Base-by-base conservation (phyloP, 2,888 invertebrate species). In the Zygothrica quintamaculata region DNA sequence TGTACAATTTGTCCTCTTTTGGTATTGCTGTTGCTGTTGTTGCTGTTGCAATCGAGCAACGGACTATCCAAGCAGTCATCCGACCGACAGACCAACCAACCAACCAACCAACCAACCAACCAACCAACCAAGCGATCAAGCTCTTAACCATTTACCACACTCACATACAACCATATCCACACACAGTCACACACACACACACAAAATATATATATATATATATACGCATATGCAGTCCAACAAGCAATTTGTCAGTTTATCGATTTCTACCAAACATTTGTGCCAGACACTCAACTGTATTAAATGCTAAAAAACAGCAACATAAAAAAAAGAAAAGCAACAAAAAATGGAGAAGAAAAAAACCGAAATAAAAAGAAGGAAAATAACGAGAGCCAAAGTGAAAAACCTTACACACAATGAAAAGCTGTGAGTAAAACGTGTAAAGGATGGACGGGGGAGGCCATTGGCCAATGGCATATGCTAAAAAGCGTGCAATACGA, bases 231-330 rank as follows among this genome's bases (percentile, higher is more conserved):
- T 69, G 71, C 55, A 76, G 61, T 59, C 73, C 87, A 87, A 88
- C 85, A 86, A 84, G 84, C 88, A 88, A 88, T 88, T 88, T 88
- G 88, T 89, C 88, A 89, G 87, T 88, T 88, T 89, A 89, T 88
- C 89, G 88, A 89, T 88, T 84, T 87, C 82, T 85, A 84, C 82
- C 88, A 84, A 84, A 84, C 86, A 84, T 84, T 84, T 87, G 84
- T 87, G 84, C 88, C 88, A 84, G 82, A 82, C 81, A 81, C 87
- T 85, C 88, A 81, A 84, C 86, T 84, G 82, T 87, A 84, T 84
- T 84, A 84, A 84, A 84, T 84, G 82, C 88, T 87, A 84, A 87
- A 82, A 82, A 82, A 87, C 79, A 82, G 76, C 80, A 79, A 76
- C 70, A 85, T 64, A 44, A 40, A 51, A 56, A n/a, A 22, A 42